Evolutionary conservation across 2,888 invertebrate genomes (phyloP), one percentile per base, ranked within the genome.

Genomic region (Lithosia quadra): DNA sequence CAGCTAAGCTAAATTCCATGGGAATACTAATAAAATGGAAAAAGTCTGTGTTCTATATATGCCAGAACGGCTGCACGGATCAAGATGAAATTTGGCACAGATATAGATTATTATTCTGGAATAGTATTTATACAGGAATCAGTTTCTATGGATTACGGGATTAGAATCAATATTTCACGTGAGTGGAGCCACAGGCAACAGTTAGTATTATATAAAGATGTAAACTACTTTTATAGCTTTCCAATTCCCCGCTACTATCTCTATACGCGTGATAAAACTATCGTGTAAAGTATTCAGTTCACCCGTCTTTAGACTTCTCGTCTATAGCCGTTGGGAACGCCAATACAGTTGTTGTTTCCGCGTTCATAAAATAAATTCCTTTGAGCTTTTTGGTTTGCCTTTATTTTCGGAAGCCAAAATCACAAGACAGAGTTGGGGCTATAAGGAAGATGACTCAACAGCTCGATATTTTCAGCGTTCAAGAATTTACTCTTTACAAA

Each of bases 291-390:
- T 18, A 18, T 43, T 43, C 43, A 18, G 18, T 49, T 8, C 49
- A 18, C 5, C 43, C 18, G 43, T 43, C 18, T 43, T 18, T 43
- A 43, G 43, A 43, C 18, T 43, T 43, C 39, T 39, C 43, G 43
- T 18, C 18, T 43, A 43, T 43, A 7, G 43, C 43, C 43, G 43
- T 43, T 43, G 43, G 43, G 43, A 43, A 43, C 18, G 43, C 43
- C 15, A 18, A 18, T 43, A 43, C 43, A 43, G 18, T 43, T 43
- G 18, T 43, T 43, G 43, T 43, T 13, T 18, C 18, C 43, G 5
- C 43, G n/a, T 49, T 49, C n/a, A 49, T 49, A 49, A 49, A 49
- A 49, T n/a, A 49, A 49, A 49, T 49, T 49, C 49, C 49, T 8
- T 7, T 49, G 49, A 49, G n/a, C n/a, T n/a, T n/a, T n/a, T n/a